Base-by-base conservation (phyloP, 2,113 vertebrate species). In the Psophia crepitans region DNA sequence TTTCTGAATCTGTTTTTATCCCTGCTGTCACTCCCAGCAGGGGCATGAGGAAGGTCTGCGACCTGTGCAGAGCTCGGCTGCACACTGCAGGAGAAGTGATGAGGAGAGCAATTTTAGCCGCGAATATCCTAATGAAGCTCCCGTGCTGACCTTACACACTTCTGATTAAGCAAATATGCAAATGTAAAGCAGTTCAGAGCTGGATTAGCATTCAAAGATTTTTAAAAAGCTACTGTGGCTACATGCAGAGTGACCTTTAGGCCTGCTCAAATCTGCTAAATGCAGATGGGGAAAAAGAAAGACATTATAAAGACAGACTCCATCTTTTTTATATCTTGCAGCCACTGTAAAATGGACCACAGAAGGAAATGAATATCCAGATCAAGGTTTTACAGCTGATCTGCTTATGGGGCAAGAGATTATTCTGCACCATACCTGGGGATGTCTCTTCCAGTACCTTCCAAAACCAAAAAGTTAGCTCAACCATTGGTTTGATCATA, bases 161-260 rank as follows among this genome's bases (percentile, higher is more conserved):
- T 95, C 96, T 95, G 95, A 97, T 97, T 94, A 97, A 96, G 97
- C 94, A 96, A 97, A 96, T 96, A 97, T 96, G 97, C 95, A 97
- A 96, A 97, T 97, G n/a, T 26, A 74, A 92, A 93, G 77, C 81
- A 91, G 86, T 92, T 94, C 11, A 4, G 84, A 87, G 88, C 84
- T 84, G 84, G 85, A 97, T 96, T 95, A 95, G 80, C 89, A 96
- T 95, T 93, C 95, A 96, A 93, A 96, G 88, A 86, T 87, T 89
- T 96, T 92, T 70, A 75, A 95, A 97, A 95, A 97, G 81, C 91
- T 69, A 63, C 94, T 49, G 65, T 94, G 91, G 84, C 74, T 94
- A 91, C 74, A 92, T 80, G 87, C 69, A 76, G 87, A 82, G 49
- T 95, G 96, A 97, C 94, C 95, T 96, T 96, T 96, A 94, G 93